Percentiles rank a stretch among this genome's conserved stretches.
Evolutionary conservation across 2,113 vertebrate genomes (phyloP).

Genomic region (Microtus ochrogaster): DNA sequence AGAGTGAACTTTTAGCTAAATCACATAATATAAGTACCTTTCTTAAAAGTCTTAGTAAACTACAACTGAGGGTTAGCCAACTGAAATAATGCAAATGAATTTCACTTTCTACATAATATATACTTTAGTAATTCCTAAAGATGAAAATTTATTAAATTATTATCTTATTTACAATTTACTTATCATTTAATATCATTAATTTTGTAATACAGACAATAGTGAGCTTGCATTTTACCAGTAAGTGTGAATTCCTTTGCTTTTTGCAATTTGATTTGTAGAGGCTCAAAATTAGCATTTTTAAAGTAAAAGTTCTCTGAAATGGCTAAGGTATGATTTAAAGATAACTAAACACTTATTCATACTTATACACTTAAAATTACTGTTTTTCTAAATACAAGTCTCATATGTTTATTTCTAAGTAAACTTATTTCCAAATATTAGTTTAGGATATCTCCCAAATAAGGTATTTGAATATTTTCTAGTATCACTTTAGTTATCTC

Average conservation of each 20-base stretch:
- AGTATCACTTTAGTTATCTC: background rate
- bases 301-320: constrained; percentile 29
- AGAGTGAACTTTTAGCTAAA: background rate
- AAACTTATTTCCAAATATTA: background rate
- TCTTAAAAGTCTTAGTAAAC: constrained; percentile 8
- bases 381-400: background rate
- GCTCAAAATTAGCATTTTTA: background rate
- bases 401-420: background rate
- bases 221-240: constrained; percentile 33
- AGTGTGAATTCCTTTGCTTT: background rate
- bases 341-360: background rate
- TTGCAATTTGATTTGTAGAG: constrained; percentile 7
- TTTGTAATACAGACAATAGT: background rate
- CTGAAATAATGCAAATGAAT: background rate
- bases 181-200: constrained; percentile 39
- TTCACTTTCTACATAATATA: background rate
- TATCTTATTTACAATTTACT: background rate
- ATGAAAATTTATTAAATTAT: constrained; percentile 11
- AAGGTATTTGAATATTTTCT: constrained; percentile 20
- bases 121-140: constrained; percentile 1
- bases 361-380: background rate
- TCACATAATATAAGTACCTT: background rate
- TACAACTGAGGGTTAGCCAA: background rate
- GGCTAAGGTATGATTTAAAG: constrained; percentile 17
- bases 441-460: constrained; percentile 18